Conservation (phyloP, 1,140 invertebrate species). For the Artemia franciscana region DNA sequence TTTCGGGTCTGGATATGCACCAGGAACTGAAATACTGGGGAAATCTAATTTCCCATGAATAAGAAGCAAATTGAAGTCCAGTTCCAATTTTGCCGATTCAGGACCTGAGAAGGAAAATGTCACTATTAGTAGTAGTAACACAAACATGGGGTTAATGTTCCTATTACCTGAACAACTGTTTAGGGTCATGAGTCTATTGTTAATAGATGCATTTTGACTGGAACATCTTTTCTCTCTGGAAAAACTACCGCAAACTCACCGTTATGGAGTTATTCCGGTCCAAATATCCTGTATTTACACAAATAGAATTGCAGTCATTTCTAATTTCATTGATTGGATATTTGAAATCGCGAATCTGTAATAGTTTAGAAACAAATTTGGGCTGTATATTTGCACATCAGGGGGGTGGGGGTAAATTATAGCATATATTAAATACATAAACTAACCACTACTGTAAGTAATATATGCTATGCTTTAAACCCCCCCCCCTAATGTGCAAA, state of each 20-base stretch:
- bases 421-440: no score
- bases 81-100: constrained; percentile 43
- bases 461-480: no score
- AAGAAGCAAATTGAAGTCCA: constrained; percentile 47
- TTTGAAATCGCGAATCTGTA: no score
- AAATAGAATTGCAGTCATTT: no score
- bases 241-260: not conserved
- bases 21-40: constrained; percentile 50
- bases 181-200: no score
- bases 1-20: constrained; percentile 37
- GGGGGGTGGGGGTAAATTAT: no score
- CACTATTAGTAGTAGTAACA: no score
- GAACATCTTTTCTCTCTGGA: not conserved
- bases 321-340: no score
- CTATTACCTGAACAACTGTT: not conserved
- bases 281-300: not conserved
- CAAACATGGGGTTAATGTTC: not conserved
- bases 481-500: no score
- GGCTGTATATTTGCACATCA: no score
- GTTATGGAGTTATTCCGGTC: not conserved
- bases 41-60: constrained; percentile 40
- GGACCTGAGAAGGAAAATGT: constrained; percentile 28
- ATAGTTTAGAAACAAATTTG: no score
- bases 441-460: no score
- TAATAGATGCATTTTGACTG: not conserved